Percentiles rank a stretch among this genome's conserved stretches.
Conservation (phyloP, 2,113 vertebrate genomes). For the Megalops atlanticus region DNA sequence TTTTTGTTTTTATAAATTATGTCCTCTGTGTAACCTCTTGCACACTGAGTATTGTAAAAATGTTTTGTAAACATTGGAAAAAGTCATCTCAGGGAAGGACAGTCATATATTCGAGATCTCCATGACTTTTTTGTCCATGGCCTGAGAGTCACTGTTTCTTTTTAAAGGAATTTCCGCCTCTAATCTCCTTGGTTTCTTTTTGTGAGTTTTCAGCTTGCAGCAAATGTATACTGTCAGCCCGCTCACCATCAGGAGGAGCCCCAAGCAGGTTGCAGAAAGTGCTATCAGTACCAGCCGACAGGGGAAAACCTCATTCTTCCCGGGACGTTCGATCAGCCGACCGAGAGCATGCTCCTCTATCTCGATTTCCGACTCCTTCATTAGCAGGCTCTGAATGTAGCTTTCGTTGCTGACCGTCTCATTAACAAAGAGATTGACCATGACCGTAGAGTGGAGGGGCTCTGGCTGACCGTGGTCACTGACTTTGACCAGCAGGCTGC, state of each 20-base stretch:
- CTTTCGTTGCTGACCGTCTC: conserved; percentile 96
- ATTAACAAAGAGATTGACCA: conserved; percentile 97
- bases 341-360: conserved; percentile 86
- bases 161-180: conserved; percentile 91
- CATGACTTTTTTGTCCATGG: conserved; percentile 82
- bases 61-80: conserved; percentile 60
- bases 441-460: conserved; percentile 87
- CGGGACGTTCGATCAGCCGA: conserved; percentile 79
- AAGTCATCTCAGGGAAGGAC: conserved; percentile 25
- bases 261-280: conserved; percentile 83
- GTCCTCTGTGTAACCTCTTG: not conserved
- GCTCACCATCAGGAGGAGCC: conserved; percentile 81
- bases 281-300: conserved; percentile 84
- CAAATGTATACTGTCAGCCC: conserved; percentile 88
- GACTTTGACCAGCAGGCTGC: conserved; percentile 93
- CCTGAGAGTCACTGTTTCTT: conserved; percentile 79
- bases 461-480: conserved; percentile 95
- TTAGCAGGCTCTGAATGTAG: conserved; percentile 89
- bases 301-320: conserved; percentile 73
- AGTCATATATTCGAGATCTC: conserved; percentile 90
- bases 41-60: conserved; percentile 54
- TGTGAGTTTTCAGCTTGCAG: conserved; percentile 77
- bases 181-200: conserved; percentile 74
- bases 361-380: conserved; percentile 84
- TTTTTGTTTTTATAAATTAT: conserved; percentile 23